Conservation (phyloP, 2,888 invertebrate species). For the Eristalis pertinax region DNA sequence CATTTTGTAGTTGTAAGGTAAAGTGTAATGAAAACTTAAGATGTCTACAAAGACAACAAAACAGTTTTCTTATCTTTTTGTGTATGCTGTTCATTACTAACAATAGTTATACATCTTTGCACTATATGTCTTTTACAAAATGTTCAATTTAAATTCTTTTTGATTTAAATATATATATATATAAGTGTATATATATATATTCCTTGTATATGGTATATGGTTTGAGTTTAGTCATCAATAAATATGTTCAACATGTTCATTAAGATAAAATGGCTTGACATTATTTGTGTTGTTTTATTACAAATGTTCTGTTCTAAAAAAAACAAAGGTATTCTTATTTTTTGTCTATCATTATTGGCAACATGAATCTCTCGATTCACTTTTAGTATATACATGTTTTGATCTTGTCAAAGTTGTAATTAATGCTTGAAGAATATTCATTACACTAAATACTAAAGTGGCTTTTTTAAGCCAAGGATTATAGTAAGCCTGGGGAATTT, state of each 20-base stretch:
- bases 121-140: slow-evolving; percentile 72
- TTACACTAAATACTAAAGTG: slow-evolving; percentile 57
- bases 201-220: slow-evolving; percentile 73
- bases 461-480: slow-evolving; percentile 58
- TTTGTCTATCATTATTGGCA: slow-evolving; percentile 72
- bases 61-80: slow-evolving; percentile 64
- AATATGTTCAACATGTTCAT: slow-evolving; percentile 71
- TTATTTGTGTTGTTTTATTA: slow-evolving; percentile 66
- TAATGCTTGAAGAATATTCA: slow-evolving; percentile 52
- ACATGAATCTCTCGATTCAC: slow-evolving; percentile 66
- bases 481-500: slow-evolving; percentile 56
- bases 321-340: slow-evolving; percentile 68
- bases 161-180: slow-evolving; percentile 45
- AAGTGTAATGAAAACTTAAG: slow-evolving; percentile 60
- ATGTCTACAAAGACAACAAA: slow-evolving; percentile 67
- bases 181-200: slow-evolving; percentile 66
- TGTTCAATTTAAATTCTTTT: slow-evolving; percentile 71
- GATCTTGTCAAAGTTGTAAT: slow-evolving; percentile 56
- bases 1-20: slow-evolving; percentile 67
- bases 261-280: slow-evolving; percentile 72
- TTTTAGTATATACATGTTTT: slow-evolving; percentile 70
- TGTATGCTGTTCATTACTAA: slow-evolving; percentile 72
- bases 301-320: slow-evolving; percentile 61
- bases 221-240: slow-evolving; percentile 71
- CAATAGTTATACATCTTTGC: slow-evolving; percentile 72